Percentiles rank a stretch among this genome's conserved stretches.
Evolutionary conservation across 2,113 vertebrate genomes (phyloP).

Genomic region (Xyrauchen texanus): DNA sequence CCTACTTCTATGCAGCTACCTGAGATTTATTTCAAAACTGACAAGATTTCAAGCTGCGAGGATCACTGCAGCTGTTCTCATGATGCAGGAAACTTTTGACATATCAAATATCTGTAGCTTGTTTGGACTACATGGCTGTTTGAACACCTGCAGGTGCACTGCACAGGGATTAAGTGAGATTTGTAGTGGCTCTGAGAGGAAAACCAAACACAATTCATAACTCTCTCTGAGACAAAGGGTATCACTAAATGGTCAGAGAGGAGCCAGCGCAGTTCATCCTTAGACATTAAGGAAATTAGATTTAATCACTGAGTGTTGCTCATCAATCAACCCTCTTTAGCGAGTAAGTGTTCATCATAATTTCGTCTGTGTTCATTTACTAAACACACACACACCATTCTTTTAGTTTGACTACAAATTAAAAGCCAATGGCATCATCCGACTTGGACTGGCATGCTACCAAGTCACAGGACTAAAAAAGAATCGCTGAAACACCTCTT

Average conservation of each 20-base stretch:
- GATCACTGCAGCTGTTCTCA: neutral
- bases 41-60: neutral
- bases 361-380: slow-evolving; percentile 39
- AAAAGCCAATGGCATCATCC: slow-evolving; percentile 17
- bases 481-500: slow-evolving; percentile 53
- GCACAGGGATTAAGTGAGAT: slow-evolving; percentile 63
- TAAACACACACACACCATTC: slow-evolving; percentile 34
- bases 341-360: slow-evolving; percentile 40
- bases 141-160: slow-evolving; percentile 64
- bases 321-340: slow-evolving; percentile 52
- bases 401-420: slow-evolving; percentile 35
- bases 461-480: slow-evolving; percentile 62
- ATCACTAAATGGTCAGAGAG: slow-evolving; percentile 41
- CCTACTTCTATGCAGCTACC: neutral
- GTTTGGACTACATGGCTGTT: slow-evolving; percentile 46
- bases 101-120: neutral
- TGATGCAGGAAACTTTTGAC: neutral
- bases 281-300: slow-evolving; percentile 61
- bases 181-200: slow-evolving; percentile 46
- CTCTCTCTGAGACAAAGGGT: slow-evolving; percentile 38
- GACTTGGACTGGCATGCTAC: slow-evolving; percentile 4
- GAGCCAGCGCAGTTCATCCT: slow-evolving; percentile 52
- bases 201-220: slow-evolving; percentile 52
- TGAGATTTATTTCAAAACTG: neutral
- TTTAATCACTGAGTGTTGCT: slow-evolving; percentile 56